Evolutionary conservation across 1,140 invertebrate genomes (phyloP).

Genomic region (Temnothorax longispinosus): DNA sequence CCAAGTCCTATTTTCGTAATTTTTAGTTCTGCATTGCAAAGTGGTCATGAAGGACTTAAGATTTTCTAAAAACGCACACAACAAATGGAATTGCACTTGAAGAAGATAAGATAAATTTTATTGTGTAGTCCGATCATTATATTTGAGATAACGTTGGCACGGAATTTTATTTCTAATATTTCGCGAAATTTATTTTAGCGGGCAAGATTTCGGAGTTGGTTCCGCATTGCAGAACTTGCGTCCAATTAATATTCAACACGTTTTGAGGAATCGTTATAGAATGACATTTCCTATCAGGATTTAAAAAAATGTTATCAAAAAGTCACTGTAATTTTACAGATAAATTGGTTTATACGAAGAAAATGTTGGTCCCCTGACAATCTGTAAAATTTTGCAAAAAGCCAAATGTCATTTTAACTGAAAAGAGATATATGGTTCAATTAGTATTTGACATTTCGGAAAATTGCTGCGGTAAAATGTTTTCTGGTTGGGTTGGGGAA

Average conservation of each 20-base stretch:
- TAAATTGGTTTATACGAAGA: not conserved
- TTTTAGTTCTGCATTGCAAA: no score
- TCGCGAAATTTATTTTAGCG: no score
- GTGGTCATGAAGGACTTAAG: no score
- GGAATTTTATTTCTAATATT: no score
- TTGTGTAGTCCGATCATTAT: no score
- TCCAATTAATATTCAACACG: not conserved
- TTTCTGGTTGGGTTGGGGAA: not conserved
- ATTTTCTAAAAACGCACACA: no score
- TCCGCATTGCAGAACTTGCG: no score
- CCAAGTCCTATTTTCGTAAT: no score
- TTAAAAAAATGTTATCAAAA: not conserved
- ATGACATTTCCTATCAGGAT: not conserved
- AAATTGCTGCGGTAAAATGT: slow-evolving; percentile 10
- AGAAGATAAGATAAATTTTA: no score
- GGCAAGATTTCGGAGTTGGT: no score
- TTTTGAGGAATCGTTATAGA: not conserved
- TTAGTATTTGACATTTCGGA: slow-evolving; percentile 38
- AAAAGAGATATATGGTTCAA: slow-evolving; percentile 13
- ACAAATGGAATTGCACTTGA: no score
- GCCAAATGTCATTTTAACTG: not conserved
- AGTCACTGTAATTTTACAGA: not conserved
- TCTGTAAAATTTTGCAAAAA: not conserved
- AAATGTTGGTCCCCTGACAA: not conserved
- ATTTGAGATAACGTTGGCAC: no score